Evolutionary conservation across 2,113 vertebrate genomes (phyloP), one percentile per base, ranked within the genome.

Genomic region (Potamarius usumacintae): DNA sequence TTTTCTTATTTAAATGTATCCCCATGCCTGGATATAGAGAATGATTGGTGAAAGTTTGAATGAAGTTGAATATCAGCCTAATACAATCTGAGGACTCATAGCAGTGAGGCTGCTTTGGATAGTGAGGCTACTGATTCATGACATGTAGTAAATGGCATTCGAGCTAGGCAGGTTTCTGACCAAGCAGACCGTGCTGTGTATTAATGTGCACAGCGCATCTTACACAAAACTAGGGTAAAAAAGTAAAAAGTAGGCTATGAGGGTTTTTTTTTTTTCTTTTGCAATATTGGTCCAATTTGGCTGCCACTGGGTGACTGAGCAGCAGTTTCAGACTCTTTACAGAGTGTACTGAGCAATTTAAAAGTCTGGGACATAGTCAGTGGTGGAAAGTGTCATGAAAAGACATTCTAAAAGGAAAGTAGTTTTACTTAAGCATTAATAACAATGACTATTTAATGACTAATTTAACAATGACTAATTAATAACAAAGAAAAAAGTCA

Each of bases 51-150:
- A 76, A 27, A 76, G 17, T 53, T 30, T 87, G 57, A 83, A 83
- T 80, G 76, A 42, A 42, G 42, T 42, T 42, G 42, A 80, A 42
- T 67, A 67, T 17, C 57, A 63, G 86, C 11, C 55, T 27, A 72
- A 69, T 48, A 53, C n/a, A 72, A 62, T 55, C 34, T 52, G 42
- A 82, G 74, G 79, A 87, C 48, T 82, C 53, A 81, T 34, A 42
- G 27, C 65, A 50, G 11, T 62, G 57, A 60, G 76, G 42, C 74
- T 79, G 85, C 48, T 48, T 58, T 82, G 53, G 65, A 34, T 82
- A 12, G 34, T 15, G 67, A 83, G 57, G 17, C 53, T 30, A 72
- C 65, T 82, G 79, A 87, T 30, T 83, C 86, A 83, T 87, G 76
- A 62, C 14, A 57, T 50, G 52, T 52, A 76, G 80, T 82, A 83